Evolutionary conservation across 53 echinoderm and acorn worm species (phyloP).

Genomic region (Patiria pectinifera): DNA sequence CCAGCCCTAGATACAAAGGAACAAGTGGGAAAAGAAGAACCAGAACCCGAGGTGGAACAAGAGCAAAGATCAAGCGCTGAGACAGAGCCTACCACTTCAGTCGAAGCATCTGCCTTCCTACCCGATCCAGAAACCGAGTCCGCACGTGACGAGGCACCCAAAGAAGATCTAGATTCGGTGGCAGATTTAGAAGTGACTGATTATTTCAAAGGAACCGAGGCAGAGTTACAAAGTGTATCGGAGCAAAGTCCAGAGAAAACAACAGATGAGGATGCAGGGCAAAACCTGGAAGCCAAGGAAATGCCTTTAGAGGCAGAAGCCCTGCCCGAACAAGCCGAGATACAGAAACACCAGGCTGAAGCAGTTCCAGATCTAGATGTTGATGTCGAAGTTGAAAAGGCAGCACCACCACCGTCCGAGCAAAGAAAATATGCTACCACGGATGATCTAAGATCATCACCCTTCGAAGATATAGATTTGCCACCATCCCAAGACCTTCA

Average conservation of each 20-base stretch:
- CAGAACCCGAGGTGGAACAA: not conserved
- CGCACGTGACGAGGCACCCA: not conserved
- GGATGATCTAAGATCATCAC: too few species aligned
- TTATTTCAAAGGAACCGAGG: too few species aligned
- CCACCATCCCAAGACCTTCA: not conserved
- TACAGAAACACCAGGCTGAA: not conserved
- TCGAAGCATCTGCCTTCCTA: not conserved
- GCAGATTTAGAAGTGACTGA: not conserved
- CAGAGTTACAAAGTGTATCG: too few species aligned
- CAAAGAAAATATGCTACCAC: too few species aligned
- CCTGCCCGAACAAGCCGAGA: not conserved
- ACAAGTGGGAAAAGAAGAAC: not conserved
- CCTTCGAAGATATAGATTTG: not conserved
- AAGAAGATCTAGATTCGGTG: not conserved
- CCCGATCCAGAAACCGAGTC: not conserved
- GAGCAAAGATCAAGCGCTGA: not conserved
- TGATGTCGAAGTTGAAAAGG: not conserved
- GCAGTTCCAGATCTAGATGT: not conserved
- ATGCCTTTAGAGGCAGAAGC: not conserved
- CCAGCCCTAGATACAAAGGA: not conserved
- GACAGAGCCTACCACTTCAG: not conserved
- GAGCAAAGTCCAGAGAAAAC: not conserved
- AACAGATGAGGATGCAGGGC: not conserved
- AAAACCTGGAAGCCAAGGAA: not conserved
- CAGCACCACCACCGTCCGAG: not conserved